phyloP scores from a whole-genome alignment of 2,113 vertebrate genomes.

The Pimephales promelas region DNA sequence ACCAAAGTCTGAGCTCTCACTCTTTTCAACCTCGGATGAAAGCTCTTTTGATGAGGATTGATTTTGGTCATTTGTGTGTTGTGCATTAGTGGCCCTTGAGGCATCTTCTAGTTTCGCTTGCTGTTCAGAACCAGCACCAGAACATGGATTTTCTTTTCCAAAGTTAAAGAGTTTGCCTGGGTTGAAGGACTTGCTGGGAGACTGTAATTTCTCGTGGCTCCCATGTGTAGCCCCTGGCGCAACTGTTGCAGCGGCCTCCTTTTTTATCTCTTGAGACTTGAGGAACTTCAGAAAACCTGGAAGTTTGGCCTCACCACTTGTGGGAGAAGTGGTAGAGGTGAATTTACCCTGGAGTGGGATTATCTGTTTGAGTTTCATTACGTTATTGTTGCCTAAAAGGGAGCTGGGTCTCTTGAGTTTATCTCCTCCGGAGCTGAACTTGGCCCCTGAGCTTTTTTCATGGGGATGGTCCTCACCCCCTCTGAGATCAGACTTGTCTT shows the following conservation, averaged over 20 bases:
- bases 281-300: constrained; percentile 94
- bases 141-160: constrained; percentile 75
- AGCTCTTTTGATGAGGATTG: constrained; percentile 67
- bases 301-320: constrained; percentile 86
- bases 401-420: constrained; percentile 93
- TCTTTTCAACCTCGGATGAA: constrained; percentile 65
- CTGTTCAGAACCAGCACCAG: constrained; percentile 80
- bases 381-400: constrained; percentile 91
- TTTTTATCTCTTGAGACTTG: constrained; percentile 88
- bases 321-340: constrained; percentile 84
- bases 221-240: constrained; percentile 69
- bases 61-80: constrained; percentile 68
- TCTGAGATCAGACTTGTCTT: constrained; percentile 74
- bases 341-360: constrained; percentile 94
- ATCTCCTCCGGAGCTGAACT: constrained; percentile 76
- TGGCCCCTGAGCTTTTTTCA: constrained; percentile 81
- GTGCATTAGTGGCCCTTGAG: constrained; percentile 55
- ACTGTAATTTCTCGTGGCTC: constrained; percentile 79
- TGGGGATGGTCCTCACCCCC: constrained; percentile 75
- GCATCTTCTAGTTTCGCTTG: constrained; percentile 27
- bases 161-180: constrained; percentile 94
- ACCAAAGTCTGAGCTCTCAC: constrained; percentile 63
- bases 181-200: constrained; percentile 93
- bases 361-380: constrained; percentile 96
- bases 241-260: constrained; percentile 70